A percentile compares a stretch with the other conserved stretches of the same genome.
These are phyloP conservation scores for Sarcophaga variegata DNA, from an alignment of 2,888 invertebrate genomes.

Conservation along the genomic window DNA sequence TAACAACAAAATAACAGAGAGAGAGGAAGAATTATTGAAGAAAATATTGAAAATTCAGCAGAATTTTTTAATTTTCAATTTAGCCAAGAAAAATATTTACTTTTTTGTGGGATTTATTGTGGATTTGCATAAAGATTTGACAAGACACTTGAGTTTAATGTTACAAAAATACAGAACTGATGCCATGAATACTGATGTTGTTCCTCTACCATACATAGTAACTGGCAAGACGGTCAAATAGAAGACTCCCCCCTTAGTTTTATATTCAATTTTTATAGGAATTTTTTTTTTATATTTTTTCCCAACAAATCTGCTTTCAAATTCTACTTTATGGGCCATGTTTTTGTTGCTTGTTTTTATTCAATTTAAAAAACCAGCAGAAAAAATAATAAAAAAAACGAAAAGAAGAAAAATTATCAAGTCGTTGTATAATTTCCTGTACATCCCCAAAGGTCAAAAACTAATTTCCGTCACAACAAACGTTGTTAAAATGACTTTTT, in stretches of 20 bases:
- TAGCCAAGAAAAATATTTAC: background rate
- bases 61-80: background rate
- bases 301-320: background rate
- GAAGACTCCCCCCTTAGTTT: too few species aligned
- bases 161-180: background rate
- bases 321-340: background rate
- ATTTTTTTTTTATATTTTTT: too few species aligned
- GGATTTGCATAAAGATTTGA: background rate
- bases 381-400: constrained; percentile 7
- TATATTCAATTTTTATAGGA: too few species aligned
- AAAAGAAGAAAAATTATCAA: constrained; percentile 60
- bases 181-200: background rate
- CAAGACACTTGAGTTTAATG: background rate
- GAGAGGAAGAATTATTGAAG: too few species aligned
- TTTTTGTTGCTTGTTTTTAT: background rate
- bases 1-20: too few species aligned
- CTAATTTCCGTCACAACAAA: constrained; percentile 68
- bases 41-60: constrained; percentile 2
- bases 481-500: constrained; percentile 50
- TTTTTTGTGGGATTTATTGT: background rate
- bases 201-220: too few species aligned
- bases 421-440: constrained; percentile 67
- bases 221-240: too few species aligned
- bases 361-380: background rate
- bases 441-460: constrained; percentile 68